These are phyloP conservation scores for Syrrhaptes paradoxus DNA, from an alignment of 2,113 vertebrate species.

Conservation along the genomic window DNA sequence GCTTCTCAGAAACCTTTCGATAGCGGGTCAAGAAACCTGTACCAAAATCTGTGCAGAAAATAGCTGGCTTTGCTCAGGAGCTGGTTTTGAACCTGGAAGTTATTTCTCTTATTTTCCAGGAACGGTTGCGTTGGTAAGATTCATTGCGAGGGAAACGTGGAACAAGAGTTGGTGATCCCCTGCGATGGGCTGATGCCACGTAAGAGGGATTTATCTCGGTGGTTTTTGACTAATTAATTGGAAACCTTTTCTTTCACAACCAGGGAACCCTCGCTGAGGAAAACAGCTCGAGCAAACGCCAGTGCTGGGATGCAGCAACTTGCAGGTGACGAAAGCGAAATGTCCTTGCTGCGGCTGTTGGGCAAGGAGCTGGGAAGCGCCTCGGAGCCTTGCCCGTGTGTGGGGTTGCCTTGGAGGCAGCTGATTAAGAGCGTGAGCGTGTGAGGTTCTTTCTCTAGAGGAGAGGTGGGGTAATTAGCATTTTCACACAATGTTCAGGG, in stretches of 20 bases:
- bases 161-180: background rate
- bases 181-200: fast-evolving
- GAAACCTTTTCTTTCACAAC: background rate
- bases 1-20: fast-evolving
- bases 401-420: background rate
- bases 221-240: background rate
- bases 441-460: background rate
- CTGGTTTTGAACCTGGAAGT: background rate
- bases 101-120: background rate
- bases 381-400: background rate
- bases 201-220: background rate
- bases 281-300: background rate
- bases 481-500: background rate
- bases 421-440: background rate
- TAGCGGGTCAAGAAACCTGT: background rate
- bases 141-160: background rate
- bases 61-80: too few relatives aligned
- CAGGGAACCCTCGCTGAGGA: background rate
- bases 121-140: background rate
- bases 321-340: fast-evolving
- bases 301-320: background rate
- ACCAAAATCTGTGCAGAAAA: background rate
- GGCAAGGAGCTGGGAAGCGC: background rate
- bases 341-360: background rate
- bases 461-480: background rate